Evolutionary conservation across 2,888 invertebrate species (phyloP), one percentile per base, ranked within the genome.

Genomic region (Venusia cambrica): DNA sequence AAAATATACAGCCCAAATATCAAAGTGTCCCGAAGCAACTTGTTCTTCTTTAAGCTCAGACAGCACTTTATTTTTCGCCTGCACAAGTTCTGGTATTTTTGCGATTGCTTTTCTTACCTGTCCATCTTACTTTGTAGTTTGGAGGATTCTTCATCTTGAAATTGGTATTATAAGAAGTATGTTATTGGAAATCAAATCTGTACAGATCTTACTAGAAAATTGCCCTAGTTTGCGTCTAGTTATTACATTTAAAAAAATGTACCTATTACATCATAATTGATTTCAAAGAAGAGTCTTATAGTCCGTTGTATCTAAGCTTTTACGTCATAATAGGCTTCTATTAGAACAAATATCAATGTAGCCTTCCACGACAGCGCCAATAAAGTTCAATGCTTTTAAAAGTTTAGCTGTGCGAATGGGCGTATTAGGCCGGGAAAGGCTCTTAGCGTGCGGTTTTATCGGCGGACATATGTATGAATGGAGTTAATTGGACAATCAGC

Each of bases 401-500:
- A 61, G 54, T 56, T 62, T 54, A 49, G 45, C 49, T 50, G 57
- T 52, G 60, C 54, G 62, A 71, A 72, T 64, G 61, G 60, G 55
- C 62, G 55, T 65, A 68, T 73, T 68, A 67, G 62, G 55, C 51
- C 48, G 54, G 64, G 67, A 69, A 73, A 70, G 63, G 63, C 65
- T 67, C 59, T 70, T 63, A 65, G 58, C 51, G 52, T 60, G 60
- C 54, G 61, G 62, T 57, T 61, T 61, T 63, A 66, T 66, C 61
- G 59, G 54, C 43, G 55, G 59, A 56, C 53, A 57, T 57, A 68
- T 68, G 76, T 75, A 77, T 81, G 81, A 84, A 84, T 80, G 79
- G 66, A 79, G 73, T 73, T 83, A 81, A 84, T 81, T 80, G 76
- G 71, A 71, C 71, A 68, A 71, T 73, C 71, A 63, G 64, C 69